Evolutionary conservation across 2,888 invertebrate species (phyloP).

Genomic region (Meliscaeva auricollis): DNA sequence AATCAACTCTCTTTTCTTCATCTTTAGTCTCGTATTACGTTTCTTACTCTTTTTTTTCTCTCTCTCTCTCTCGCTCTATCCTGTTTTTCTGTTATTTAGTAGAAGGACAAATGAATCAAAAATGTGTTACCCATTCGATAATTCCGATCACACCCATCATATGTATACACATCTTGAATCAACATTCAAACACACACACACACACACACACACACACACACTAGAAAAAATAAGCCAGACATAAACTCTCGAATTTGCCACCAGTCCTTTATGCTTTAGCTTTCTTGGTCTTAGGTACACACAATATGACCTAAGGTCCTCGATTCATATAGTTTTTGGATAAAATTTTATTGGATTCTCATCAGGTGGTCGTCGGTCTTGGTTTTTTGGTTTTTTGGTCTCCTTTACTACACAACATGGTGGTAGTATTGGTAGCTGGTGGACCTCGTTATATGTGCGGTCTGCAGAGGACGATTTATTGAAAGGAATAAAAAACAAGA

Average conservation of each 20-base stretch:
- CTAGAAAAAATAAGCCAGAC: neutral
- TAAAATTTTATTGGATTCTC: conserved; percentile 72
- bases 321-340: conserved; percentile 63
- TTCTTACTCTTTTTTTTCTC: neutral
- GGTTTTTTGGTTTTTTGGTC: neutral
- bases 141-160: conserved; percentile 71
- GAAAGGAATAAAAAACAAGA: conserved; percentile 33
- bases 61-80: neutral
- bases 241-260: neutral
- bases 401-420: conserved; percentile 29
- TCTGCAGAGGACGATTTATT: conserved; percentile 62
- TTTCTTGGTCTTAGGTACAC: neutral
- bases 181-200: conserved; percentile 1
- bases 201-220: neutral
- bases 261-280: neutral
- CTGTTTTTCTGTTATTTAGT: conserved; percentile 39
- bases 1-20: conserved; percentile 48
- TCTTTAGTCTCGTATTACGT: neutral
- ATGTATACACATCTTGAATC: conserved; percentile 37
- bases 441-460: conserved; percentile 56
- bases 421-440: neutral
- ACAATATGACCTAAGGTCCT: conserved; percentile 59
- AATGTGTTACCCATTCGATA: conserved; percentile 73
- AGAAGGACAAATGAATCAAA: conserved; percentile 68
- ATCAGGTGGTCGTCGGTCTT: conserved; percentile 62